Conservation (phyloP, 2,113 vertebrate species). For the Thermophis baileyi region DNA sequence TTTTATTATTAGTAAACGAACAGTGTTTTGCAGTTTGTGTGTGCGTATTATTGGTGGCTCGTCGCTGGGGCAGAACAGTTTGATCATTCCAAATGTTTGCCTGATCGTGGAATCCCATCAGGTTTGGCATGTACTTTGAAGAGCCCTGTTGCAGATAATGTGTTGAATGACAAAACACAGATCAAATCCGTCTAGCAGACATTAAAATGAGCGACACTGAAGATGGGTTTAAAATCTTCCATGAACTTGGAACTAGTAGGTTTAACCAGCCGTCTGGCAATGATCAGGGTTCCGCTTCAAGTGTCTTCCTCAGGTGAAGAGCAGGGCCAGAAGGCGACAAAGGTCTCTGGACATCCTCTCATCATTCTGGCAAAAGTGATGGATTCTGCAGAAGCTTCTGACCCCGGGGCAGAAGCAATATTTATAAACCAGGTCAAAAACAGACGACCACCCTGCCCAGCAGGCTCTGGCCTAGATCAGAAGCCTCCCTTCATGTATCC, state of each 20-base stretch:
- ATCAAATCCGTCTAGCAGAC: background rate
- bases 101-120: background rate
- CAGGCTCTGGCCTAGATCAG: background rate
- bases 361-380: background rate
- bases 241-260: background rate
- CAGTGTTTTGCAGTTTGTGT: too few relatives aligned
- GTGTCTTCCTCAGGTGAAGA: background rate
- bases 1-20: too few relatives aligned
- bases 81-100: background rate
- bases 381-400: background rate
- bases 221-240: background rate
- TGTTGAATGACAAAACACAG: background rate
- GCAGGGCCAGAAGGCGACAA: background rate
- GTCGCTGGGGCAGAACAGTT: background rate
- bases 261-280: background rate
- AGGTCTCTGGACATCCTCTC: background rate
- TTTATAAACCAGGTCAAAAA: background rate
- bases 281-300: background rate
- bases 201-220: background rate
- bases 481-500: background rate
- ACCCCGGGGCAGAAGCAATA: background rate
- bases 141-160: background rate
- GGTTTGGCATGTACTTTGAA: background rate
- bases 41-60: too few relatives aligned
- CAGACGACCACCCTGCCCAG: background rate